Evolutionary conservation across 2,888 invertebrate species (phyloP), one percentile per base, ranked within the genome.

Genomic region (Dysmachus trigonus): DNA sequence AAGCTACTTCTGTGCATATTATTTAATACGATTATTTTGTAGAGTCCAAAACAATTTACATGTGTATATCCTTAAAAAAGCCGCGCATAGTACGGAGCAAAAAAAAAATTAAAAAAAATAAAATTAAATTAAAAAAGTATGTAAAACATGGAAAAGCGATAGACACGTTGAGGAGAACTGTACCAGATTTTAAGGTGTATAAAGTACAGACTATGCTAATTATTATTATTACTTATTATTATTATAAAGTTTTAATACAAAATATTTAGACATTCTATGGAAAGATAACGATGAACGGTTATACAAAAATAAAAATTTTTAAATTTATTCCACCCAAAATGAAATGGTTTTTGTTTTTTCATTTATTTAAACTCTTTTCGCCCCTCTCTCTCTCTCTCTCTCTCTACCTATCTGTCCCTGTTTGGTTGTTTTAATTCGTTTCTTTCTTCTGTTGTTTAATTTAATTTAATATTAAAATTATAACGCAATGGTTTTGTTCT

Each of bases 251-350:
- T 83, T 83, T 83, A 83, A 83, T 83, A 83, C 72, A 83, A 62
- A 83, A 83, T 83, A 83, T 83, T 83, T 83, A 83, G 83, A 83
- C 83, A 83, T 83, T 83, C 72, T 72, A 83, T 83, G 83, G 83
- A 85, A 74, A 73, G 72, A 85, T 72, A 85, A 85, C 85, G 41
- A 83, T 73, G 74, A 85, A 85, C 35, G 53, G 72, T 72, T 74
- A 74, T 72, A 85, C 38, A 74, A 74, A 84, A 85, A 85, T 85
- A 85, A 85, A 83, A 85, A 85, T 85, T 85, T 85, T 85, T 85
- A 73, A 85, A 51, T 73, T 72, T 85, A 85, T 85, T 85, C 85
- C 85, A 85, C 85, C 85, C 73, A 74, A 85, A 84, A 74, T 62
- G 62, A 62, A 62, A 62, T 62, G 62, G 27, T 18, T 74, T 51